Percentiles rank a stretch among this genome's conserved stretches.
These are phyloP conservation scores for Ptychobarbus kaznakovi DNA, from an alignment of 2,797 vertebrate genomes.

Conservation along the genomic window DNA sequence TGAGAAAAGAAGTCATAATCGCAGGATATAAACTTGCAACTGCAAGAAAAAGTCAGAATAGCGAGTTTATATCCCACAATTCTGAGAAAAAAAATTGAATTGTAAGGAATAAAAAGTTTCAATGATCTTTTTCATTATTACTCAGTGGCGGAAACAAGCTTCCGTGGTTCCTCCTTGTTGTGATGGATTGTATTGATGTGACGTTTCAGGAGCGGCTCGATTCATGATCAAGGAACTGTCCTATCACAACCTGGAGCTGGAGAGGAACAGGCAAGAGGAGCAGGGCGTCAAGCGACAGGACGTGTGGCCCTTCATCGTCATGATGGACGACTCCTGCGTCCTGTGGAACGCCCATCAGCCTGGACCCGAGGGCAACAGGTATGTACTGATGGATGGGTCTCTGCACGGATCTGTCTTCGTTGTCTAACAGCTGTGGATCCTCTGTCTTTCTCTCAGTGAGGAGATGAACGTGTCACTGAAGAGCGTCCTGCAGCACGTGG, in stretches of 20 bases:
- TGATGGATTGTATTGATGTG: not conserved
- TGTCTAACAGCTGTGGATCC: not conserved
- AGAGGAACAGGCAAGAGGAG: slow-evolving; percentile 93
- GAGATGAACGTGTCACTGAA: slow-evolving; percentile 90
- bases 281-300: slow-evolving; percentile 91
- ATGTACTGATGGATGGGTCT: slow-evolving; percentile 12
- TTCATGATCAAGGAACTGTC: slow-evolving; percentile 99
- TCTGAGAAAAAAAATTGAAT: too few relatives aligned
- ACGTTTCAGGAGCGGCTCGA: slow-evolving; percentile 87
- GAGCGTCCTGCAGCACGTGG: slow-evolving; percentile 90
- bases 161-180: not conserved
- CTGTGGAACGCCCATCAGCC: slow-evolving; percentile 88
- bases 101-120: too few relatives aligned
- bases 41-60: too few relatives aligned
- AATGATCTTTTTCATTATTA: too few relatives aligned
- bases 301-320: slow-evolving; percentile 95
- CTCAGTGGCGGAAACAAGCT: not conserved
- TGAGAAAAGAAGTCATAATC: too few relatives aligned
- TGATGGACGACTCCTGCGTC: slow-evolving; percentile 98
- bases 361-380: slow-evolving; percentile 81
- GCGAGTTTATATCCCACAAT: too few relatives aligned
- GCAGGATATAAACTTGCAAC: too few relatives aligned
- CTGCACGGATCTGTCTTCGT: not conserved
- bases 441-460: slow-evolving; percentile 12
- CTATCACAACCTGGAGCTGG: slow-evolving; percentile 96